Base-by-base conservation (phyloP, 2,113 vertebrate genomes). In the Apteryx owenii region DNA sequence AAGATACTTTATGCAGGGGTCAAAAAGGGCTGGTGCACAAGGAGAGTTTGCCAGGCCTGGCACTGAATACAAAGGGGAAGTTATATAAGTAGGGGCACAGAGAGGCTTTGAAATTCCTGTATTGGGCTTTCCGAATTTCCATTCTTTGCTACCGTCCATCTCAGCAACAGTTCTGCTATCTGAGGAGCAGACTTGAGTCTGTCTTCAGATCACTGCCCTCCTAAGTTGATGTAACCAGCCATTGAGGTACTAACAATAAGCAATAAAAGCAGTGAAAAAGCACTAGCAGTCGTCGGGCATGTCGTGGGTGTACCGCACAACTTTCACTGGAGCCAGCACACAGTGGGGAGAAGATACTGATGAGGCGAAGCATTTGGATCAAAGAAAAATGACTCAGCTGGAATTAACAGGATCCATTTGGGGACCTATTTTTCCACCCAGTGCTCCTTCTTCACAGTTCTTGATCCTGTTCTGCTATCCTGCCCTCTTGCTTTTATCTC, bases 301-400 rank as follows among this genome's bases (percentile, higher is more conserved):
- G 0, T 81, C 48, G 42, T 93, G 40, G 79, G 79, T 73, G 62
- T 4, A 62, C 44, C 36, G 54, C 48, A 44, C 69, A 44, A 60
- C 0, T 0, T 65, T 70, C 0, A 0, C 61, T 65, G 90, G 70
- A 94, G 90, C 76, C 95, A 95, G n/a, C 0, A 0, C 58, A 22
- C 94, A 87, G 81, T 70, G 68, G 62, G 78, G 84, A 87, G 87
- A 62, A 89, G 78, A 60, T 53, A 48, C n/a, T 23, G 84, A 87
- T 36, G 38, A 60, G 89, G 48, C 68, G 79, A 89, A 91, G 42
- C 12, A 26, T 56, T 84, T 78, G 73, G 70, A 73, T 81, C 84
- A 92, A 71, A 93, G 76, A 88, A 81, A 91, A 94, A 65, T 40
- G 66, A 76, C 70, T 85, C 81, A 56, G 70, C 48, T 79, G 75